Conservation (phyloP, 2,113 vertebrate genomes). For the Tyto alba region DNA sequence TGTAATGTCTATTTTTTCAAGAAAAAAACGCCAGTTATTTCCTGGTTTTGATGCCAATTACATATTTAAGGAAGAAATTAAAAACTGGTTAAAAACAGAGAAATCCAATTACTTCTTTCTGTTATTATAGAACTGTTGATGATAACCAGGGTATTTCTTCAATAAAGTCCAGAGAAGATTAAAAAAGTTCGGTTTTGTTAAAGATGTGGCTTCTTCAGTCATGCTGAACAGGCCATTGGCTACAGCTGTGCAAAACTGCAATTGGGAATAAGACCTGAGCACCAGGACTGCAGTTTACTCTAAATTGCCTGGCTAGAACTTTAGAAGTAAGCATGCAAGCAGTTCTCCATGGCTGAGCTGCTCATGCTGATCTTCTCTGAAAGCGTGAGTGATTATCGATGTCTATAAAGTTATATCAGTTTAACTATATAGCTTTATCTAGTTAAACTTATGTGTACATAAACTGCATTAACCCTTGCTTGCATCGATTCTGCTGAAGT, state of each 20-base stretch:
- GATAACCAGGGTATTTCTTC: neutral
- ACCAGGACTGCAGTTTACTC: rapidly evolving
- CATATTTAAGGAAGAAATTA: neutral
- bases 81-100: neutral
- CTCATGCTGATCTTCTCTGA: neutral
- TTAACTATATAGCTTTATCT: neutral
- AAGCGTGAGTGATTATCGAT: neutral
- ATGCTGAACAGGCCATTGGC: neutral
- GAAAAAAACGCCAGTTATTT: neutral
- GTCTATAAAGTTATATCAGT: neutral
- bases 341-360: neutral
- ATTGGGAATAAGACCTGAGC: rapidly evolving
- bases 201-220: neutral
- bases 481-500: neutral
- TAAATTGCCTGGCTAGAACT: neutral
- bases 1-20: neutral
- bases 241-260: neutral
- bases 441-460: neutral
- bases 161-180: neutral
- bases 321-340: neutral
- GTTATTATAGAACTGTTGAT: neutral
- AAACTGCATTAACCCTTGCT: neutral
- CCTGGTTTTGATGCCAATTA: neutral
- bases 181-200: neutral
- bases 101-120: neutral